These are phyloP conservation scores for Phymastichus coffea DNA, from an alignment of 1,140 invertebrate species.

Conservation along the genomic window DNA sequence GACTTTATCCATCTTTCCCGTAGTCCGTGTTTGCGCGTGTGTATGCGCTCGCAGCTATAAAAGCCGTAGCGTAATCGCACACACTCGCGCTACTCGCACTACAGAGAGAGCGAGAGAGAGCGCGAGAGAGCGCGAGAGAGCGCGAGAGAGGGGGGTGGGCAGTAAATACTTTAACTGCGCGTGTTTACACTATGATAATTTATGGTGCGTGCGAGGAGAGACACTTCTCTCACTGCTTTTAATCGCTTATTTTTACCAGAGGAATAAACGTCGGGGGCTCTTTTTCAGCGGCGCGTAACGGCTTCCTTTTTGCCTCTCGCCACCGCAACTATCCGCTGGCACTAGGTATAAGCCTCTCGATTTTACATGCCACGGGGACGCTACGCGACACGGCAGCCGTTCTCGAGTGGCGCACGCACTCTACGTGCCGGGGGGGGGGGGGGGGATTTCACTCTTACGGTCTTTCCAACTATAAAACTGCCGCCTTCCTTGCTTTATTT, in stretches of 20 bases:
- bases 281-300: conserved; percentile 6
- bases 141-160: not conserved
- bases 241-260: conserved; percentile 28
- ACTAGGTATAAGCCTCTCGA: not conserved
- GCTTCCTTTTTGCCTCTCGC: not conserved
- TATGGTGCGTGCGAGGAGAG: conserved; percentile 12
- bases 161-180: conserved; percentile 28
- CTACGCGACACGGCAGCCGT: too few relatives aligned
- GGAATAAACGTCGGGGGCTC: conserved; percentile 23
- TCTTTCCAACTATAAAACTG: too few relatives aligned
- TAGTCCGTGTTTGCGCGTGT: too few relatives aligned
- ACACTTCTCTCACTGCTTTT: conserved; percentile 7
- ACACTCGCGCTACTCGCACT: not conserved
- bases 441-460: too few relatives aligned
- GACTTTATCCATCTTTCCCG: conserved; percentile 17
- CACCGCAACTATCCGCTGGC: too few relatives aligned
- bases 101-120: too few relatives aligned
- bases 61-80: conserved; percentile 16
- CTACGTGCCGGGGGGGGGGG: too few relatives aligned
- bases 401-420: too few relatives aligned
- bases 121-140: not conserved
- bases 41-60: too few relatives aligned
- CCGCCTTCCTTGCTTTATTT: too few relatives aligned
- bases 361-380: too few relatives aligned
- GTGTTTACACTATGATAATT: conserved; percentile 31